phyloP scores from a whole-genome alignment of 2,113 vertebrate genomes.

The Petaurus breviceps region DNA sequence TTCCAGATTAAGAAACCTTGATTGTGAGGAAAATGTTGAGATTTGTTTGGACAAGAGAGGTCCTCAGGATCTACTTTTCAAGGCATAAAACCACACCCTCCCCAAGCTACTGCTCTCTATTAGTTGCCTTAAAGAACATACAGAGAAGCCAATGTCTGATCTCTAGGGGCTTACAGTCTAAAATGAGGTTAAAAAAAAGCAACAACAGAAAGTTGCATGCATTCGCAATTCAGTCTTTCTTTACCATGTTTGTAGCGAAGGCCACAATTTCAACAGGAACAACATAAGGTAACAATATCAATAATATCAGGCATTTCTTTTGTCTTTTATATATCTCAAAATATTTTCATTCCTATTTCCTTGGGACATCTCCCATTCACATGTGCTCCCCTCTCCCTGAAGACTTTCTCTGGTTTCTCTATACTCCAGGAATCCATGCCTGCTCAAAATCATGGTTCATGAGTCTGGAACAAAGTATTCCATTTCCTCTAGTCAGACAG shows the following conservation, averaged over 20 bases:
- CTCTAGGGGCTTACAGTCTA: background rate
- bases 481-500: background rate
- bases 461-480: background rate
- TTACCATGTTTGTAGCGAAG: background rate
- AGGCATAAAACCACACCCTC: background rate
- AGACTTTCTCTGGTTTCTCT: background rate
- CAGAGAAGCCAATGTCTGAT: too few relatives aligned
- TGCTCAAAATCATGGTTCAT: background rate
- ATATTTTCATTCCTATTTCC: background rate
- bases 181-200: background rate
- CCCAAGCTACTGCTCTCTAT: background rate
- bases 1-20: background rate
- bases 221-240: background rate
- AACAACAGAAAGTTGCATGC: background rate
- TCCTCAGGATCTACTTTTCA: background rate
- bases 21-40: background rate
- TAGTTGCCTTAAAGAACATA: background rate
- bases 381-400: background rate
- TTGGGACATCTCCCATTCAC: background rate
- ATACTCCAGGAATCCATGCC: background rate
- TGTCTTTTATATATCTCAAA: background rate
- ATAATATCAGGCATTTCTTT: background rate
- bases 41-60: background rate
- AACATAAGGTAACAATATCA: background rate
- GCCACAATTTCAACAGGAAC: background rate